Base-by-base conservation (phyloP, 1,140 invertebrate species). In the Drosophila arawakana region DNA sequence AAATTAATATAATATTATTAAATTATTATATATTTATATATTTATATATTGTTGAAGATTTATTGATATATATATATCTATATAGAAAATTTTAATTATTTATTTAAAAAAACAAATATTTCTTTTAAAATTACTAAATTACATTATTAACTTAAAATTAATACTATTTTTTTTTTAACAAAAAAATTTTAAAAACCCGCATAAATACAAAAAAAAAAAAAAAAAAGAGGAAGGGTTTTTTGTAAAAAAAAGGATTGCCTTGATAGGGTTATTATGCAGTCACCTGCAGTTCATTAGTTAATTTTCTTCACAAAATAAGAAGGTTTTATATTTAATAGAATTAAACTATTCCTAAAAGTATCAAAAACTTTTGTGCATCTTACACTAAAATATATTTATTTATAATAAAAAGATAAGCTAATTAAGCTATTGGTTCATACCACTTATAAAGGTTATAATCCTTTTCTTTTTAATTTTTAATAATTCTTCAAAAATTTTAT, bases 281-380 rank as follows among this genome's bases (percentile, higher is more conserved):
- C 18, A 37, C 58, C 52, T 60, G 37, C 71, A 77, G n/a, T 77
- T 77, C 62, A 77, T 77, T 74, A 67, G 39, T 6, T 30, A 18
- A 35, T 61, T 77, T 68, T 57, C 55, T 39, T 73, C 41, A 60
- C 46, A 41, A 60, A 41, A 43, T 47, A 13, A 21, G 71, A 75
- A 58, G 73, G 4, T n/a, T 57, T 89, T 91, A 92, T 88, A 93
- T 92, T 92, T 93, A 93, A 92, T 89, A 93, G 92, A 93, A 92
- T 93, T 91, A 92, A 93, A 93, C 92, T 93, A 93, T 92, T 92
- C 76, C 92, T 92, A 91, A 92, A 93, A 93, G 84, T 91, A 93
- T 94, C 93, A 93, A 94, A 93, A 94, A 93, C 88, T 93, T 92
- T 88, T 92, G 91, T 94, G 93, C 93, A 82, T 92, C 89, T 54